These are phyloP conservation scores for Pollenia griseotomentosa DNA, from an alignment of 2,888 invertebrate species.

Conservation along the genomic window DNA sequence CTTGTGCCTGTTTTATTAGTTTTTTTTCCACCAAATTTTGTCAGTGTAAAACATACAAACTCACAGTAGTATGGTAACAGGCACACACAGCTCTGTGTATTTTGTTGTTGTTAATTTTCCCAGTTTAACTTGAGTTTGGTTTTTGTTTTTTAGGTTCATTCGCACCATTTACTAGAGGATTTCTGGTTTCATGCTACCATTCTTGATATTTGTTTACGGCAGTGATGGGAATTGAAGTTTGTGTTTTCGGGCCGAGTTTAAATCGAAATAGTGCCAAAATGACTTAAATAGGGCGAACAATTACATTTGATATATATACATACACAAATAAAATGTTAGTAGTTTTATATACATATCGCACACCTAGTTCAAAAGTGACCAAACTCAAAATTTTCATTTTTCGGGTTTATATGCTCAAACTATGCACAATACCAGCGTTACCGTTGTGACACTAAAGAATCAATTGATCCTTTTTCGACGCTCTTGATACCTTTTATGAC, in stretches of 20 bases:
- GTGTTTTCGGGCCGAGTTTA: no score
- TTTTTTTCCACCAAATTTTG: conserved; percentile 35
- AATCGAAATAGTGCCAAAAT: no score
- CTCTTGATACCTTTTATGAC: no score
- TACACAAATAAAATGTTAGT: neutral
- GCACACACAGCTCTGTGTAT: conserved; percentile 8
- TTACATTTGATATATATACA: neutral
- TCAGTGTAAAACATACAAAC: neutral
- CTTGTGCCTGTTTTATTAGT: conserved; percentile 44
- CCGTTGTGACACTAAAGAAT: no score
- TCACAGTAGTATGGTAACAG: conserved; percentile 21
- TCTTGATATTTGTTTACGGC: neutral
- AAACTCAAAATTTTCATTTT: no score
- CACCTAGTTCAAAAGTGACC: no score
- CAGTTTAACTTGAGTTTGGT: conserved; percentile 47
- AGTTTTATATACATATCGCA: no score
- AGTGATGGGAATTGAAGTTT: neutral
- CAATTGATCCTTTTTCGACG: no score
- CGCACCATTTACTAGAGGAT: conserved; percentile 73
- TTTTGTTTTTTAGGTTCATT: conserved; percentile 67
- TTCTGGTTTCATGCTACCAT: conserved; percentile 56
- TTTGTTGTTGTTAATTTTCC: conserved; percentile 51
- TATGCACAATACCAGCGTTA: no score
- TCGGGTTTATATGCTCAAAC: no score
- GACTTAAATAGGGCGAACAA: no score